These are phyloP conservation scores for Panzeria rudis DNA, from an alignment of 2,888 invertebrate genomes.

Conservation along the genomic window DNA sequence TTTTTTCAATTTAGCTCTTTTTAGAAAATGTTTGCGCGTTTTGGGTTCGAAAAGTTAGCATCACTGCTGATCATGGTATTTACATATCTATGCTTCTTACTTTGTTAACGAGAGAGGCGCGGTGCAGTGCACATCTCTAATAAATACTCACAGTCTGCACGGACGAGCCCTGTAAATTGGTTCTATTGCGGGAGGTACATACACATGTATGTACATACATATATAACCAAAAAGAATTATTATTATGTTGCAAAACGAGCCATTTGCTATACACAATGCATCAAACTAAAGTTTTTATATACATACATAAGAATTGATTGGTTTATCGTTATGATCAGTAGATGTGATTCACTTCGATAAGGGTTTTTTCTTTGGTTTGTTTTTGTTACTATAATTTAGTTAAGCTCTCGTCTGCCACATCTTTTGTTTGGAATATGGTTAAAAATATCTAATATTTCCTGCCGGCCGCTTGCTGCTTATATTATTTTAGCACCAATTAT, in stretches of 20 bases:
- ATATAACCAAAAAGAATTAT: slow-evolving; percentile 72
- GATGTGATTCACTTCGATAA: slow-evolving; percentile 53
- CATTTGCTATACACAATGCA: slow-evolving; percentile 37
- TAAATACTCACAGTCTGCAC: slow-evolving; percentile 40
- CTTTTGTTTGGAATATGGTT: slow-evolving; percentile 18
- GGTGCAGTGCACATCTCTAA: not conserved
- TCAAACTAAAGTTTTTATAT: not conserved
- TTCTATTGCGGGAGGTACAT: slow-evolving; percentile 67
- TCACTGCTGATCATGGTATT: too few species aligned
- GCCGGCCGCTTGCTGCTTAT: slow-evolving; percentile 36
- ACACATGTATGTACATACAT: too few species aligned
- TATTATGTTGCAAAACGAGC: slow-evolving; percentile 67
- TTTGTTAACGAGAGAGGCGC: too few species aligned
- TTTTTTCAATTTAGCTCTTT: too few species aligned
- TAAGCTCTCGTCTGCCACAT: slow-evolving; percentile 40
- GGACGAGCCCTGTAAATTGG: slow-evolving; percentile 60
- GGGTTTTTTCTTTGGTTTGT: too few species aligned
- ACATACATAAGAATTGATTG: slow-evolving; percentile 32
- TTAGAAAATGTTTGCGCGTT: too few species aligned
- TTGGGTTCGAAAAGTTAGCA: too few species aligned
- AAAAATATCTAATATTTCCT: slow-evolving; percentile 42
- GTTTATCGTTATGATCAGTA: slow-evolving; percentile 37
- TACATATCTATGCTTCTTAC: too few species aligned
- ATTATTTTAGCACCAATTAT: slow-evolving; percentile 70
- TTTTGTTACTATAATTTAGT: slow-evolving; percentile 41